Evolutionary conservation across 2,797 vertebrate genomes (phyloP), one percentile per base, ranked within the genome.

Genomic region (Spatula versicolor): DNA sequence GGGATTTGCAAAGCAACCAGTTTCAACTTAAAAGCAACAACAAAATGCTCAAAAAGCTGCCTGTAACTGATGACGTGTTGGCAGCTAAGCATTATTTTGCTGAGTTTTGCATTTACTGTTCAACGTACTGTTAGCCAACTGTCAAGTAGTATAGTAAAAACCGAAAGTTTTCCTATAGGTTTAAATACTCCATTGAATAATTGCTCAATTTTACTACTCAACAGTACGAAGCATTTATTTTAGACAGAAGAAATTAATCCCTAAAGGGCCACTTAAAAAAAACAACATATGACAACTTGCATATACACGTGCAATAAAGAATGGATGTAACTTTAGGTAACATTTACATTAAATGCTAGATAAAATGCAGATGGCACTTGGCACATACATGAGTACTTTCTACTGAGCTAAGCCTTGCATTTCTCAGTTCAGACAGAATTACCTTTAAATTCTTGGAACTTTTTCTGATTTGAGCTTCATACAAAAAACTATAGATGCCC

Each of bases 401-500:
- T 52, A 52, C 72, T 45, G 77, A 76, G 80, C 52, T 67, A 90
- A 94, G 55, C 25, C 45, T 60, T 54, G 56, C 67, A n/a, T 45
- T 92, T 82, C 63, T 67, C n/a, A 58, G 45, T 80, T 82, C 60
- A 86, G 67, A 69, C 13, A 76, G 86, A 88, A 88, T 88, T 60
- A 94, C 62, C 76, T 89, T 75, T 28, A 39, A 41, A 56, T 25
- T 21, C 80, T 77, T 56, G 33, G 71, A 66, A 45, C 3, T 25
- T 89, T 91, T 90, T 72, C 52, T 56, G 55, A 50, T 50, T 9
- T 25, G 55, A 92, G 21, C 78, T 88, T 91, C 69, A 45, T 22
- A 90, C 8, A 26, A 30, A 88, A 73, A 94, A 79, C 11, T n/a
- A 74, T 39, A 71, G 63, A 17, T 16, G 73, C 30, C 30, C n/a